Base-by-base conservation (phyloP, 2,888 invertebrate genomes). In the Troilus luridus region DNA sequence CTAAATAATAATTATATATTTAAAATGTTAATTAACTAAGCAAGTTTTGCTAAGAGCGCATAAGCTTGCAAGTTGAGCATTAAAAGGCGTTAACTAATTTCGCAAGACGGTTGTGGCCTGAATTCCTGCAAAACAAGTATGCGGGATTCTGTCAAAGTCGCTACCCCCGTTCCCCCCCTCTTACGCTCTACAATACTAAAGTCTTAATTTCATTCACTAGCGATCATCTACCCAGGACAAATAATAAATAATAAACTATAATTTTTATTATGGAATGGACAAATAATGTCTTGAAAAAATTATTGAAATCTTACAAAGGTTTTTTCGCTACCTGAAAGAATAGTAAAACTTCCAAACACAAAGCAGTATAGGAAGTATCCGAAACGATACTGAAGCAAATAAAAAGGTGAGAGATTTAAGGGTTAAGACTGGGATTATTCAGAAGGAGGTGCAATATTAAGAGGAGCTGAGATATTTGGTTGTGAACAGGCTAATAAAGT, bases 91-190 rank as follows among this genome's bases (percentile, higher is more conserved):
- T 85, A 85, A 85, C 85, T 85, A 85, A 85, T 85, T 85, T 85
- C 56, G 56, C 85, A 58, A 85, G 85, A 85, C 56, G 85, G 85
- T 58, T 85, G 85, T 85, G 85, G 85, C 85, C 85, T 85, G 85
- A 56, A 85, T 85, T 85, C 85, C 85, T n/a, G 56, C 17, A 85
- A 85, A 85, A 85, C 85, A 85, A 85, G 85, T 85, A 85, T 85
- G 85, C 85, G 85, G 85, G 85, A 58, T 85, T 54, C 85, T 85
- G 85, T 85, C 85, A 85, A 85, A 85, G 85, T 85, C n/a, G 11
- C 56, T n/a, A 54, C 56, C 14, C 81, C 41, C 41, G 41, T 41
- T 41, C 41, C 41, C 41, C 41, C 41, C 41, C 1, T 41, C 41
- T 41, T 85, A 0, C n/a, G 6, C 21, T 11, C 56, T 85, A 85